These are phyloP conservation scores for Xerus inauris DNA, from an alignment of 2,113 vertebrate genomes.

Conservation along the genomic window DNA sequence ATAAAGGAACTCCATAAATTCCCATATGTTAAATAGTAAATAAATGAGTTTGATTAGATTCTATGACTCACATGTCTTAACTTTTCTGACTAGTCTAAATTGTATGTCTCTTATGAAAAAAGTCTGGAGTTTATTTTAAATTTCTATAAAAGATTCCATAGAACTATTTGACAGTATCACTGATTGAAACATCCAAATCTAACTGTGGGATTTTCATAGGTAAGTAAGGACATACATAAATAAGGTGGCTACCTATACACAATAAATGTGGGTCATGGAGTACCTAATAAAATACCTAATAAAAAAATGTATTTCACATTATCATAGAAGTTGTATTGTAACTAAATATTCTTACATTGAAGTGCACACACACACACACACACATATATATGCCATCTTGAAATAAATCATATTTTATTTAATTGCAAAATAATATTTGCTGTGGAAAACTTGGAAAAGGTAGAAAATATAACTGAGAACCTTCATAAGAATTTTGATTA, in stretches of 20 bases:
- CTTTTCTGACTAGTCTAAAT: background rate
- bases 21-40: background rate
- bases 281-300: background rate
- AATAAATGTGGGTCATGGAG: background rate
- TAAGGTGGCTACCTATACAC: background rate
- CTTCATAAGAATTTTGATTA: background rate
- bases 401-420: conserved; percentile 23
- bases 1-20: background rate
- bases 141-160: background rate
- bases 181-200: background rate
- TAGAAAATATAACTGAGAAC: conserved; percentile 10
- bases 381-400: background rate
- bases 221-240: background rate
- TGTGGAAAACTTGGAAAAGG: conserved; percentile 51
- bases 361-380: background rate
- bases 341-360: background rate
- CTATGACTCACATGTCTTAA: background rate
- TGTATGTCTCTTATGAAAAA: background rate
- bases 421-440: conserved; percentile 72
- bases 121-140: background rate
- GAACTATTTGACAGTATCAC: background rate
- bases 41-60: background rate
- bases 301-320: background rate
- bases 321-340: background rate
- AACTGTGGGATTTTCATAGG: background rate